phyloP scores from a whole-genome alignment of 2,797 vertebrate species.

The Rhynchotus rufescens region DNA sequence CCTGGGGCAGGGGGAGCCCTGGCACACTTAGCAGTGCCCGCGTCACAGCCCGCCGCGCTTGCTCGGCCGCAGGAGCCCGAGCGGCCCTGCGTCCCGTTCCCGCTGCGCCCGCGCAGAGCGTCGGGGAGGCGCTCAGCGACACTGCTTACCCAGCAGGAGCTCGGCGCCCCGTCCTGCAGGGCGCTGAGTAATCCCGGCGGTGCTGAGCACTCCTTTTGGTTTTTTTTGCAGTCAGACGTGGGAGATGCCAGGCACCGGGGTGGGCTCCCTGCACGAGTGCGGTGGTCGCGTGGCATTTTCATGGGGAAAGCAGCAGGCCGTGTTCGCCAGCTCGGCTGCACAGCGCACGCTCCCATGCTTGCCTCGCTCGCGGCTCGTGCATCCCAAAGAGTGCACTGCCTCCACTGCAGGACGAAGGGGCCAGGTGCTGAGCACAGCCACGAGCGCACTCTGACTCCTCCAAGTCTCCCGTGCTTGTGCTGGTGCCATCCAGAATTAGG shows the following conservation, averaged over 20 bases:
- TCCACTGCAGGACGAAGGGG: background rate
- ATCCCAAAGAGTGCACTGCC: background rate
- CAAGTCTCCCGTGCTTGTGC: background rate
- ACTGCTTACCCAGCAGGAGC: constrained; percentile 18
- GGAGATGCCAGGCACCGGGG: background rate
- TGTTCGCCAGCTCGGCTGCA: background rate
- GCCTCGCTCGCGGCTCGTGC: background rate
- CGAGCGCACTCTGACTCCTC: background rate
- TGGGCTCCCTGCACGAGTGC: background rate
- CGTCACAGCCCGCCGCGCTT: background rate
- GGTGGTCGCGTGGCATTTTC: fast-evolving
- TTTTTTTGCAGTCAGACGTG: background rate
- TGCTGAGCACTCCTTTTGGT: background rate
- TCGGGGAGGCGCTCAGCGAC: background rate
- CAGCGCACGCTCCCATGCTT: background rate
- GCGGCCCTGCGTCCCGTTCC: background rate
- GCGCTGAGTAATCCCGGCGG: background rate
- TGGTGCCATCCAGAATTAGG: background rate
- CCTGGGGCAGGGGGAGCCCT: background rate
- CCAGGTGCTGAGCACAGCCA: background rate
- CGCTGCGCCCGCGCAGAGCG: background rate
- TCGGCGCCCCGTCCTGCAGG: background rate
- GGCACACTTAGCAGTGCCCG: background rate
- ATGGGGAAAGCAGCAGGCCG: fast-evolving
- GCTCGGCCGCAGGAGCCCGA: background rate